Conservation (phyloP, 2,888 invertebrate genomes). For the Heliconius hortense region DNA sequence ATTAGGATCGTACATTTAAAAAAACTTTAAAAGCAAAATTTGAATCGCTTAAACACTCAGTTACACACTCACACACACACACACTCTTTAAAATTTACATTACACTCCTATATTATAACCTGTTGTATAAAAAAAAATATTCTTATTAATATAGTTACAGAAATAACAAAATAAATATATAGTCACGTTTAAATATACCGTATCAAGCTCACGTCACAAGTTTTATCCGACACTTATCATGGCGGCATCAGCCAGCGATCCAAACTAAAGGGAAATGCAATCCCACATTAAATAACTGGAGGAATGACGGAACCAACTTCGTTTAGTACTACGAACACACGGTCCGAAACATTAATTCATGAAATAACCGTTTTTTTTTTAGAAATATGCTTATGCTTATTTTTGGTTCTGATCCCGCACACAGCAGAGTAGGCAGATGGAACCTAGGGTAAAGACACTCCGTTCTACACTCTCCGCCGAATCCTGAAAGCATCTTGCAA, state of each 20-base stretch:
- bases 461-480: too few relatives aligned
- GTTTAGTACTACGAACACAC: constrained; percentile 51
- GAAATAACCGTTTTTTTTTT: neutral
- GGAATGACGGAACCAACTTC: constrained; percentile 73
- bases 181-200: neutral
- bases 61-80: too few relatives aligned
- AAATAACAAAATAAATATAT: neutral
- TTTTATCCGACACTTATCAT: constrained; percentile 57
- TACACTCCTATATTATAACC: neutral
- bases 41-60: too few relatives aligned
- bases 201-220: constrained; percentile 47
- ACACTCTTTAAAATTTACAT: too few relatives aligned
- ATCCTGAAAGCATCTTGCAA: too few relatives aligned
- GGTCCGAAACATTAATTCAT: constrained; percentile 2
- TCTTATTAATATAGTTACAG: too few relatives aligned
- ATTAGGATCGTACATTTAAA: too few relatives aligned
- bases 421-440: too few relatives aligned
- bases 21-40: too few relatives aligned
- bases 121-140: neutral
- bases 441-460: too few relatives aligned
- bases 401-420: too few relatives aligned
- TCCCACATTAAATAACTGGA: constrained; percentile 75
- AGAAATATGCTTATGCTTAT: too few relatives aligned
- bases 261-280: constrained; percentile 71
- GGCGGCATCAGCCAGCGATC: constrained; percentile 66